Evolutionary conservation across 2,888 invertebrate species (phyloP).

Genomic region (Dysmachus trigonus): DNA sequence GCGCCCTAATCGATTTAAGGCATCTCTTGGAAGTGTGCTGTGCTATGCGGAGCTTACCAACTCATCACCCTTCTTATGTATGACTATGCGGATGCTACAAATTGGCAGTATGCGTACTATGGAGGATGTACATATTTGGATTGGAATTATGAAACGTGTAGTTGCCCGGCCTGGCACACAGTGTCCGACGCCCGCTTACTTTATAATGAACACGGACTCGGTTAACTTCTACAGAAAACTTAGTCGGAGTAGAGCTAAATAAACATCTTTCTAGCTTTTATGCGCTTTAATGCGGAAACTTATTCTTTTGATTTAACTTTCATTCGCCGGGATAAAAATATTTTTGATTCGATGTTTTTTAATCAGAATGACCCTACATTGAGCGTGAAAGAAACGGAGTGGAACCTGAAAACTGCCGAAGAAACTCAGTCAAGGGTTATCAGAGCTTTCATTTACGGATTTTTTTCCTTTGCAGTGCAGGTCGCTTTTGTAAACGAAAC

Average conservation of each 20-base stretch:
- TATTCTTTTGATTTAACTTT: slow-evolving; percentile 31
- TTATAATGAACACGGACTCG: slow-evolving; percentile 1
- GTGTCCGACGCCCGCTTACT: neutral
- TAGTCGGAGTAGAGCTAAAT: slow-evolving; percentile 22
- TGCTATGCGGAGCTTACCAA: slow-evolving; percentile 34
- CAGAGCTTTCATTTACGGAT: slow-evolving; percentile 9
- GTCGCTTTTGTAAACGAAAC: slow-evolving; percentile 19
- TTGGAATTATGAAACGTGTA: slow-evolving; percentile 34
- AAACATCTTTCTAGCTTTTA: slow-evolving; percentile 38
- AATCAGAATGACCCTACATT: slow-evolving; percentile 16
- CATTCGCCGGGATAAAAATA: slow-evolving; percentile 9
- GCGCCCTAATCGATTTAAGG: slow-evolving; percentile 43
- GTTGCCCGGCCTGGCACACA: neutral
- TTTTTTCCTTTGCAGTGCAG: neutral
- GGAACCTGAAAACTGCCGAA: neutral
- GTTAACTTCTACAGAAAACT: slow-evolving; percentile 23
- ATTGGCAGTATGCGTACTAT: slow-evolving; percentile 18
- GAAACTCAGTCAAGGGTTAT: slow-evolving; percentile 25
- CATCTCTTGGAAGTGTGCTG: slow-evolving; percentile 21
- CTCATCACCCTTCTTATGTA: slow-evolving; percentile 40
- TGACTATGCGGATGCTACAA: slow-evolving; percentile 26
- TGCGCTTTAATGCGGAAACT: slow-evolving; percentile 28
- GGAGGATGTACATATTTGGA: slow-evolving; percentile 23
- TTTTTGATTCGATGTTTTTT: slow-evolving; percentile 22
- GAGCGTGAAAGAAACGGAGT: slow-evolving; percentile 10